Evolutionary conservation across 2,888 invertebrate species (phyloP), one percentile per base, ranked within the genome.

Genomic region (Peribatodes rhomboidaria): DNA sequence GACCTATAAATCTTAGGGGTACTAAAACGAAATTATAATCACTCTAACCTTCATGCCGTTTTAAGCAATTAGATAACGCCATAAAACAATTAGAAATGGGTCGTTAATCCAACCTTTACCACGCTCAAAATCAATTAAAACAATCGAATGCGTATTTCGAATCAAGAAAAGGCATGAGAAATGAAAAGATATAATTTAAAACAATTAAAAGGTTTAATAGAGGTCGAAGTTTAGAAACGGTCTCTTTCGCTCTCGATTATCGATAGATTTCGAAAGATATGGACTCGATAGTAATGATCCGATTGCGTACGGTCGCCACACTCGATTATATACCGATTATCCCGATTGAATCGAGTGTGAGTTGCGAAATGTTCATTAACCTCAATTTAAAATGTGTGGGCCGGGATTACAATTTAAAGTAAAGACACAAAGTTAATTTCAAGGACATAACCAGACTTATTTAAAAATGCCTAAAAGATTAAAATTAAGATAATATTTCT

Each of bases 241-340:
- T 57, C 27, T 47, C 18, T 54, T 50, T 13, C 50, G 39, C 61
- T 68, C 67, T 70, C 65, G 59, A 65, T 65, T 56, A 37, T 61
- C 49, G 54, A 55, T 16, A 22, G 41, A 52, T 69, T 65, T 64
- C 72, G 62, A 67, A 54, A 61, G 61, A 61, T 61, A 60, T 63
- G 63, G 60, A 46, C n/a, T 46, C 55, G 65, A 65, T 64, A 67
- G 61, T 61, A 41, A 57, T 47, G 35, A 67, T 53, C 66, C 61
- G 64, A 67, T 68, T 63, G 46, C 27, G 41, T 31, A 57, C 61
- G 61, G 55, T 60, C 37, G 11, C 37, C 44, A 58, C 57, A 57
- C 18, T 60, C 59, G 58, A 49, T 63, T 63, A 52, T 47, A 41
- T 49, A 62, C 56, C 62, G 55, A 63, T 67, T 61, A 63, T 63